Evolutionary conservation across 2,797 vertebrate genomes (phyloP).

Genomic region (Cheracebus regulus): DNA sequence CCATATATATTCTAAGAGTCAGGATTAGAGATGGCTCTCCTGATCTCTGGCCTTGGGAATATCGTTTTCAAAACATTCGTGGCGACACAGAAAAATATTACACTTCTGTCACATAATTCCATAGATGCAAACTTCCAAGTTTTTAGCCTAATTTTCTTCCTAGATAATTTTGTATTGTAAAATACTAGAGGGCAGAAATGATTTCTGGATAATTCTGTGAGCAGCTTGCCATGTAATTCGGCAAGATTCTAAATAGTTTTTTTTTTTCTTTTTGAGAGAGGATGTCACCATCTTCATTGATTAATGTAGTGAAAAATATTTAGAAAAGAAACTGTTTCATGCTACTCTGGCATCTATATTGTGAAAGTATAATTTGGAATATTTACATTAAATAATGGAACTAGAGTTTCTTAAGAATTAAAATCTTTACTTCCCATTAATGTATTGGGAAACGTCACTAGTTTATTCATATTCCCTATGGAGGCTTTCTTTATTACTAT

Average conservation of each 20-base stretch:
- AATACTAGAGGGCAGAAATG: not conserved
- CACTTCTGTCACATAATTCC: not conserved
- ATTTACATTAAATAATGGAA: not conserved
- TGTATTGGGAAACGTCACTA: not conserved
- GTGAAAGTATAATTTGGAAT: not conserved
- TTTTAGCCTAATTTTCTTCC: not conserved
- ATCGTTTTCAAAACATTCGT: not conserved
- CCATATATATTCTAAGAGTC: not conserved
- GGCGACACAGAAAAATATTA: not conserved
- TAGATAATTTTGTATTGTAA: conserved; percentile 5
- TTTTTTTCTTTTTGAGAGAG: not conserved
- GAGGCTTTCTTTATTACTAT: not conserved
- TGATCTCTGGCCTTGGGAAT: not conserved
- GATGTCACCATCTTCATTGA: not conserved
- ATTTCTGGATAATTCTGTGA: not conserved
- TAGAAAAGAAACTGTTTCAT: not conserved
- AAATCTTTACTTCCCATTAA: not conserved
- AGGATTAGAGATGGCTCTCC: not conserved
- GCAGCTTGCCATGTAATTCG: not conserved
- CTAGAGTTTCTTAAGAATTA: conserved; percentile 21
- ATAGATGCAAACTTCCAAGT: not conserved
- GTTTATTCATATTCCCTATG: not conserved
- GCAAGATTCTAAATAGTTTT: not conserved
- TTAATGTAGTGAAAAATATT: not conserved
- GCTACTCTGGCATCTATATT: not conserved